Base-by-base conservation (phyloP, 2,113 vertebrate species). In the Pleuronectes platessa region DNA sequence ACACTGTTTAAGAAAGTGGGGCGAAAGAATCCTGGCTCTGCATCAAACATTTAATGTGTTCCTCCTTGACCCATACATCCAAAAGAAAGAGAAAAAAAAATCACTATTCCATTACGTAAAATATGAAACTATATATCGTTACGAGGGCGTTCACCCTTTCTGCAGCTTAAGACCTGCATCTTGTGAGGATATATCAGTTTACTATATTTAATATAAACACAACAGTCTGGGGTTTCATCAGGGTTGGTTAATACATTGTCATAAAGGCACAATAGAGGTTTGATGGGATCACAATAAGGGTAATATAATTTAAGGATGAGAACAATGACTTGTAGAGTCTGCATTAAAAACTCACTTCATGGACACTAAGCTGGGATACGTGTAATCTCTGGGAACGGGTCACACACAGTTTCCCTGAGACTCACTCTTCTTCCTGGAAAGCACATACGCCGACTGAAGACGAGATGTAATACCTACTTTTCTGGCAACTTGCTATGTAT, bases 191-290 rank as follows among this genome's bases (percentile, higher is more conserved):
- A 37, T 74, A 84, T 84, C 73, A 77, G 69, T 88, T 83, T 54
- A 71, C 81, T 10, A 49, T 77, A 58, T 86, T 87, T 74, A 23
- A 71, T 72, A 81, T 82, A 81, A 90, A 88, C 81, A 91, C 56
- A 40, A 35, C 27, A 78, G 71, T 71, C 74, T 73, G 61, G 13
- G 17, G 15, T 71, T 56, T 51, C 67, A 87, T 80, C 31, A 8
- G 73, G 83, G 82, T 27, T 59, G 53, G 27, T 81, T 85, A 88
- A 86, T 84, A 85, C 66, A 76, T 79, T 79, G 37, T 42, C 35
- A 75, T 86, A 67, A 70, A 74, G 83, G 83, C 85, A 91, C 42
- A 92, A 92, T 79, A 90, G 63, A 83, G 83, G 78, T 42, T 24
- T 68, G 67, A 37, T 67, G 60, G 60, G 66, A 47, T 75, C 65